These are phyloP conservation scores for Drosophila gaucha DNA, from an alignment of 2,888 invertebrate species.

Conservation along the genomic window DNA sequence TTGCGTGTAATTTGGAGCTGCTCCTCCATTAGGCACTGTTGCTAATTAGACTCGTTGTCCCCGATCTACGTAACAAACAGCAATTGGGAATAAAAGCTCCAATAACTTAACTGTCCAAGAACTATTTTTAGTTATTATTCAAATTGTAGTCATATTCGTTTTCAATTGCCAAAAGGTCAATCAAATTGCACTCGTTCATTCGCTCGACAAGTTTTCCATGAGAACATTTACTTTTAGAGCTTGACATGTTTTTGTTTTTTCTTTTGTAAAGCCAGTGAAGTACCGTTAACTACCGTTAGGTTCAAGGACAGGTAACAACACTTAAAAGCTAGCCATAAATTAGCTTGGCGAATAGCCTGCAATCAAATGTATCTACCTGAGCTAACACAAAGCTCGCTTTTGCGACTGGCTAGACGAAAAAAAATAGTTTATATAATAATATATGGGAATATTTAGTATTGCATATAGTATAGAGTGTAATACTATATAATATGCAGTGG, in stretches of 20 bases:
- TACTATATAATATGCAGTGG: background rate
- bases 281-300: constrained; percentile 34
- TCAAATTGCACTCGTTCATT: constrained; percentile 61
- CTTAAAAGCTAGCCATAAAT: constrained; percentile 11
- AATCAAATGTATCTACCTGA: constrained; percentile 4
- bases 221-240: constrained; percentile 4
- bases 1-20: constrained; percentile 38
- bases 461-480: background rate
- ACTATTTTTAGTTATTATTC: constrained; percentile 40
- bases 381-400: background rate
- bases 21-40: constrained; percentile 5
- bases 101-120: constrained; percentile 26
- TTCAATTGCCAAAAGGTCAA: constrained; percentile 75
- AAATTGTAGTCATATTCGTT: constrained; percentile 34
- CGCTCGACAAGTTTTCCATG: background rate
- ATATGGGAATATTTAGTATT: background rate
- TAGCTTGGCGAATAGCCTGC: background rate
- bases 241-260: background rate
- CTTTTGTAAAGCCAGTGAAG: constrained; percentile 5
- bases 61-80: background rate
- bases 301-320: constrained; percentile 37
- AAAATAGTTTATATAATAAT: background rate
- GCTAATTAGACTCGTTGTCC: constrained; percentile 18
- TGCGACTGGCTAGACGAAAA: background rate
- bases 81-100: background rate